Evolutionary conservation across 2,113 vertebrate genomes (phyloP).

Genomic region (Genyomyrus donnyi): DNA sequence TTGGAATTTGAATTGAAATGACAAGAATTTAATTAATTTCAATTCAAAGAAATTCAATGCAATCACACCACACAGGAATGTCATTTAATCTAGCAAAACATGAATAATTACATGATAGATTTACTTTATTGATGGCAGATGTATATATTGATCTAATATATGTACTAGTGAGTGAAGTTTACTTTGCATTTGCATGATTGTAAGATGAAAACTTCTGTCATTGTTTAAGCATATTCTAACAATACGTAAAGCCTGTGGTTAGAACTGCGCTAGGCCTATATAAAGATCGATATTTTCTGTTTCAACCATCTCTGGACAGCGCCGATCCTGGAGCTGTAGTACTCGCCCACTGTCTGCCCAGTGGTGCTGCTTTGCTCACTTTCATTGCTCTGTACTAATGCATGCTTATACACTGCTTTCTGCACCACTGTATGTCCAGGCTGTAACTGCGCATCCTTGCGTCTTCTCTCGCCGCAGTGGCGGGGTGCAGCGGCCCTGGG

Average conservation of each 20-base stretch:
- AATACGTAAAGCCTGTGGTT: background rate
- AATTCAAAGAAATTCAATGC: background rate
- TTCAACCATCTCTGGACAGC: background rate
- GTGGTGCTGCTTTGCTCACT: background rate
- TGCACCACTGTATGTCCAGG: background rate
- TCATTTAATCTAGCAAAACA: background rate
- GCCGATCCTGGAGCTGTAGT: background rate
- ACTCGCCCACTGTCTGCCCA: background rate
- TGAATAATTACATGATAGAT: too few species aligned
- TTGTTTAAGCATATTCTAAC: background rate
- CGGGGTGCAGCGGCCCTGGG: constrained; percentile 74
- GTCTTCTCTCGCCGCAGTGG: constrained; percentile 58
- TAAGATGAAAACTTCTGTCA: background rate
- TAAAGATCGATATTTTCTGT: background rate
- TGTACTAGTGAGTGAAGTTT: too few species aligned
- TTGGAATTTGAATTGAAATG: too few species aligned
- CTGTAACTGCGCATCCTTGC: background rate
- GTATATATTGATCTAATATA: too few species aligned
- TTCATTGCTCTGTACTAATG: background rate
- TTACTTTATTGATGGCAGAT: too few species aligned
- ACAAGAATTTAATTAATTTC: too few species aligned
- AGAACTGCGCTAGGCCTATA: background rate
- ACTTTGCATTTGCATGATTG: too few species aligned
- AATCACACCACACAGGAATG: background rate
- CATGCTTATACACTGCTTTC: background rate